These are phyloP conservation scores for Auanema sp. DNA, from an alignment of 2,888 invertebrate species.

Conservation along the genomic window DNA sequence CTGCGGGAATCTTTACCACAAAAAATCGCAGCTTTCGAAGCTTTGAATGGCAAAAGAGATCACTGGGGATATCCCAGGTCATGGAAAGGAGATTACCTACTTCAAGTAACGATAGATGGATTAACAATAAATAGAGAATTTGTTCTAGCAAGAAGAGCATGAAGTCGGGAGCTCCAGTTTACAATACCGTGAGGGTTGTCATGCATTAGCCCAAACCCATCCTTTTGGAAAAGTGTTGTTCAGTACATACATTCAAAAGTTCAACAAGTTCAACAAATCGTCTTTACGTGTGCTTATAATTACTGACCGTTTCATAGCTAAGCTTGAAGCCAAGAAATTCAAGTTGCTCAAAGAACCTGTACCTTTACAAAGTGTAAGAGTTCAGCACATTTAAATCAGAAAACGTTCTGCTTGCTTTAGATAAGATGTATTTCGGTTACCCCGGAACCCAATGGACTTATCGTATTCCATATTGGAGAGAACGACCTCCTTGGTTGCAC, in stretches of 20 bases:
- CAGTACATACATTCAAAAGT: conserved; percentile 61
- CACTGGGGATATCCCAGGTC: conserved; percentile 79
- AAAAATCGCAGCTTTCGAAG: conserved; percentile 77
- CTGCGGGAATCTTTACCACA: conserved; percentile 73
- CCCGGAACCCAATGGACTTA: conserved; percentile 65
- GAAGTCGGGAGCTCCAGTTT: conserved; percentile 23
- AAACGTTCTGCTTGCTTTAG: conserved; percentile 50
- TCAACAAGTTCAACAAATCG: conserved; percentile 67
- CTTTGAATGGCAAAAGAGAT: conserved; percentile 73
- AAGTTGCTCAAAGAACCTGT: conserved; percentile 65
- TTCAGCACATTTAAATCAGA: neutral
- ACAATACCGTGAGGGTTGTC: conserved; percentile 38
- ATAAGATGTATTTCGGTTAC: conserved; percentile 65
- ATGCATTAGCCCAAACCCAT: conserved; percentile 34
- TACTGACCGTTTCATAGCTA: conserved; percentile 67
- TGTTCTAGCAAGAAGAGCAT: conserved; percentile 30
- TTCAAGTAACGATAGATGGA: neutral
- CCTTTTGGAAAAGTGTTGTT: conserved; percentile 50
- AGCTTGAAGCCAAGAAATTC: conserved; percentile 67
- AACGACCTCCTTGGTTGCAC: conserved; percentile 68
- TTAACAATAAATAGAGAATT: neutral
- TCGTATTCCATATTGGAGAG: conserved; percentile 66
- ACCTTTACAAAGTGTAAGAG: conserved; percentile 46
- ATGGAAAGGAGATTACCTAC: conserved; percentile 83
- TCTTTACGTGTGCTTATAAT: conserved; percentile 66